Conservation (phyloP, 1,140 invertebrate species). For the Drosophila punjabiensis region DNA sequence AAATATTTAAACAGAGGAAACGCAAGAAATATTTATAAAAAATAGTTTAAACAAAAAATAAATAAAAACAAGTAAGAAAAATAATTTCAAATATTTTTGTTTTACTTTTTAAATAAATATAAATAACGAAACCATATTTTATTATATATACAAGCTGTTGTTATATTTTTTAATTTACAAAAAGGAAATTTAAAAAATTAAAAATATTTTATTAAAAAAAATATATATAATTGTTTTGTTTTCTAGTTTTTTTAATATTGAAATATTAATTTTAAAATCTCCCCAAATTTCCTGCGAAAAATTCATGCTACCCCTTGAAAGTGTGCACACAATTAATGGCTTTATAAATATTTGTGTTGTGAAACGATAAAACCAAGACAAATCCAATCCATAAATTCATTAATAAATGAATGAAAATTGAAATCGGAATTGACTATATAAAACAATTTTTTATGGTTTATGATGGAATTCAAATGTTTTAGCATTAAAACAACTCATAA, state of each 20-base stretch:
- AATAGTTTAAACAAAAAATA: neutral
- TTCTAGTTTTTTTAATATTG: neutral
- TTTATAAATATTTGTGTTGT: conserved; percentile 43
- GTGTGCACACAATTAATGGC: conserved; percentile 31
- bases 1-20: neutral
- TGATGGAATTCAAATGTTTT: conserved; percentile 11
- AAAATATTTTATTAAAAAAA: neutral
- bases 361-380: conserved; percentile 36
- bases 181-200: no score
- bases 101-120: neutral
- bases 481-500: conserved; percentile 7
- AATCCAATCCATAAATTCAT: conserved; percentile 50
- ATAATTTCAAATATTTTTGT: neutral
- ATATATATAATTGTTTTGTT: neutral
- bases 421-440: conserved; percentile 43
- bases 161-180: no score
- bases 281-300: no score
- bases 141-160: no score
- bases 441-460: conserved; percentile 36
- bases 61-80: neutral
- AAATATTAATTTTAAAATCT: neutral
- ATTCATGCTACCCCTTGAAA: conserved; percentile 1
- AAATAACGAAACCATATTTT: no score
- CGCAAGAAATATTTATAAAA: rapidly evolving
- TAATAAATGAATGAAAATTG: conserved; percentile 48